A percentile compares a stretch with the other conserved stretches of the same genome.
These are phyloP conservation scores for Protobothrops mucrosquamatus DNA, from an alignment of 2,113 vertebrate genomes.

Conservation along the genomic window DNA sequence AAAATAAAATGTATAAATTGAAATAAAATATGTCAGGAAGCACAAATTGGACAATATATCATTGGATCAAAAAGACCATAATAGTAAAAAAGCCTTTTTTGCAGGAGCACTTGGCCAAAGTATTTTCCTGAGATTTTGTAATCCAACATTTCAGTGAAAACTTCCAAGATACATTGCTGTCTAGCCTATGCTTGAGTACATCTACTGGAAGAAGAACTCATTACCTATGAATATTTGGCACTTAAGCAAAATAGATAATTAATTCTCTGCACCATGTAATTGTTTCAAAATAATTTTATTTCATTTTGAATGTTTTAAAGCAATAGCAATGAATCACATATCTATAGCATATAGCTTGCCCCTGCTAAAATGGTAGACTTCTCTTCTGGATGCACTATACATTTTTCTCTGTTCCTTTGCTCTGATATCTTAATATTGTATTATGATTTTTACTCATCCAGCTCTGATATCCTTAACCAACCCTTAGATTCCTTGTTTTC, in stretches of 20 bases:
- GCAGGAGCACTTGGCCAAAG: no score
- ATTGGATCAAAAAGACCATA: no score
- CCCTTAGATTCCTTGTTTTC: not conserved
- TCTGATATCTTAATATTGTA: not conserved
- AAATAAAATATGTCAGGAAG: no score
- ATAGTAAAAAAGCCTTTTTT: no score
- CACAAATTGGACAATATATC: no score
- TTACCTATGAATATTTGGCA: no score
- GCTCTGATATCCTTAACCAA: not conserved
- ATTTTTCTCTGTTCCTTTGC: not conserved
- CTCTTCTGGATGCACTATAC: not conserved
- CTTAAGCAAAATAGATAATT: not conserved
- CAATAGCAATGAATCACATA: not conserved
- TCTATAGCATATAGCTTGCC: not conserved
- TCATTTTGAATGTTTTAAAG: not conserved
- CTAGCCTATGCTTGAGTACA: no score
- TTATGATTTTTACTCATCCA: not conserved
- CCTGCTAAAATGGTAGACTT: not conserved
- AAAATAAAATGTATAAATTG: no score
- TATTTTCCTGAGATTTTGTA: no score
- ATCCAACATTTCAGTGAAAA: no score
- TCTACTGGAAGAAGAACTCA: no score
- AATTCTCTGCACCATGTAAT: not conserved
- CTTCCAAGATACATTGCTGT: no score
- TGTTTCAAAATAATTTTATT: not conserved